A percentile compares a stretch with the other conserved stretches of the same genome.
phyloP scores from a whole-genome alignment of 2,113 vertebrate genomes.

The Anarrhichthys ocellatus region DNA sequence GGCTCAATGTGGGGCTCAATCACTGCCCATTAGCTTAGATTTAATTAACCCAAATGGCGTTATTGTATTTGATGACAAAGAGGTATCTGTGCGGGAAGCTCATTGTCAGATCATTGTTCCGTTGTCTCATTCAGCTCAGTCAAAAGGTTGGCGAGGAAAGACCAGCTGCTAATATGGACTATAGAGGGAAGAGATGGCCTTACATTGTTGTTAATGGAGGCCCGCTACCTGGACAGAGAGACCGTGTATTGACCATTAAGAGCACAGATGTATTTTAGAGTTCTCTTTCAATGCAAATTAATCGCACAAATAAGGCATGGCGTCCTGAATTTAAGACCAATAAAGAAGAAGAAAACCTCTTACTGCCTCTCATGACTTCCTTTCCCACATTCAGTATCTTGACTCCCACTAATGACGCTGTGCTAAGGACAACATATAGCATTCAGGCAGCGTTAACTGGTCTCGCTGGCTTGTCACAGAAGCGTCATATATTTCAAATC shows the following conservation, averaged over 20 bases:
- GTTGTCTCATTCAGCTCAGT: conserved; percentile 75
- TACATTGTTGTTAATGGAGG: conserved; percentile 53
- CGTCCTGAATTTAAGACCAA: neutral
- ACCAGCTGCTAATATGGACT: conserved; percentile 66
- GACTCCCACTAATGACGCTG: conserved; percentile 11
- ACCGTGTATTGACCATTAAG: neutral
- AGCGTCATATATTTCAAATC: conserved; percentile 42
- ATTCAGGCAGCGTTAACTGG: conserved; percentile 20
- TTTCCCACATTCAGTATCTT: conserved; percentile 1
- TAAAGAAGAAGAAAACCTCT: neutral
- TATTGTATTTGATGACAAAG: conserved; percentile 85
- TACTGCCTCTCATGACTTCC: neutral
- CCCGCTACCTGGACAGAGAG: conserved; percentile 45
- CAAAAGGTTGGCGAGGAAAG: conserved; percentile 69
- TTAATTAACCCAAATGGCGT: conserved; percentile 84
- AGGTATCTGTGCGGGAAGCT: conserved; percentile 73
- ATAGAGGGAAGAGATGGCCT: conserved; percentile 46
- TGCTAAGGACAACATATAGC: neutral
- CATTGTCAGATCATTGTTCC: conserved; percentile 83
- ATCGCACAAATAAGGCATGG: neutral
- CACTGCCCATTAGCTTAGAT: conserved; percentile 81
- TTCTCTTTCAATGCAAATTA: conserved; percentile 1
- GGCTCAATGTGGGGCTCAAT: conserved; percentile 76
- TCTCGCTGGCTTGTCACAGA: conserved; percentile 29
- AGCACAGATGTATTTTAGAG: neutral